Evolutionary conservation across 2,888 invertebrate species (phyloP).

Genomic region (Hirudinaria manillensis): DNA sequence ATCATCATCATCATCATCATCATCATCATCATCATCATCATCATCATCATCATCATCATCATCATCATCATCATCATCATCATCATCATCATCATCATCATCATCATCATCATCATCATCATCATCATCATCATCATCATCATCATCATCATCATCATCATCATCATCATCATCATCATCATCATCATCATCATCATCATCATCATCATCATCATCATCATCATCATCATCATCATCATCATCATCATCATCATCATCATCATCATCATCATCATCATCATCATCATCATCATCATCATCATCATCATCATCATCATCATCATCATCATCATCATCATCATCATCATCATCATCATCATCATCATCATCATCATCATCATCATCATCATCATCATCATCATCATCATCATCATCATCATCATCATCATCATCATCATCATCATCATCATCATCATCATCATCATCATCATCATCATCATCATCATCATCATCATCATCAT

Average conservation of each 20-base stretch:
- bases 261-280: background rate
- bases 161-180: background rate
- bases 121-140: background rate
- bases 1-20: background rate
- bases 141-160: background rate
- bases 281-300: background rate
- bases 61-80: background rate
- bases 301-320: background rate
- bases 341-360: background rate
- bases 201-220: background rate
- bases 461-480: slow-evolving; percentile 1
- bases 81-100: background rate
- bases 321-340: background rate
- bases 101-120: background rate
- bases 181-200: background rate
- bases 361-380: background rate
- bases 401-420: background rate
- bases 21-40: background rate
- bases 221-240: background rate
- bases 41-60: background rate
- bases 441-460: background rate
- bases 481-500: background rate
- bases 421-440: background rate
- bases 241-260: background rate
- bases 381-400: background rate